Evolutionary conservation across 1,140 invertebrate species (phyloP).

Genomic region (Arctopsyche grandis): DNA sequence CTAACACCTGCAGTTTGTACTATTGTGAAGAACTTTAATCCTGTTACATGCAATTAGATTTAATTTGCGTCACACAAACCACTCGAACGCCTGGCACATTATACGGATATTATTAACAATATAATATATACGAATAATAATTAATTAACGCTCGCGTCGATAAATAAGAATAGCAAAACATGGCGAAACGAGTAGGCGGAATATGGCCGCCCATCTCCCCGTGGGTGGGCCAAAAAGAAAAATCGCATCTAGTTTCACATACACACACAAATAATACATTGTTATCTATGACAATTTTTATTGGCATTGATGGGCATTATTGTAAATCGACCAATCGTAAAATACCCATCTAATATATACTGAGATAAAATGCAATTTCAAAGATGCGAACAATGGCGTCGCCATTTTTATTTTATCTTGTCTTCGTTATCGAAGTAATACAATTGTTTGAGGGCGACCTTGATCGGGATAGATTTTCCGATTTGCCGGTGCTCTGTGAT

Average conservation of each 20-base stretch:
- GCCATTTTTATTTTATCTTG: too few relatives aligned
- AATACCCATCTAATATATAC: neutral
- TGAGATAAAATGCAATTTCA: neutral
- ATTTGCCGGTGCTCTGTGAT: neutral
- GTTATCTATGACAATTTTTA: neutral
- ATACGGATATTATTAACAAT: neutral
- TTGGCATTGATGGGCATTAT: neutral
- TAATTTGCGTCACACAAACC: too few relatives aligned
- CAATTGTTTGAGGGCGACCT: neutral
- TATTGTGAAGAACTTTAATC: too few relatives aligned
- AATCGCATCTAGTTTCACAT: neutral
- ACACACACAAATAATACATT: too few relatives aligned
- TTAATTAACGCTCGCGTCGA: neutral
- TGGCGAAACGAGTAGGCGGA: conserved; percentile 26
- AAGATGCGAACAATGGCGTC: too few relatives aligned
- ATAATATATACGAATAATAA: neutral
- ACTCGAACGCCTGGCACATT: too few relatives aligned
- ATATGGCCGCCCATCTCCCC: conserved; percentile 28
- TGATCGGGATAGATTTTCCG: neutral
- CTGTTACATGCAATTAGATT: too few relatives aligned
- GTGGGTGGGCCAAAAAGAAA: conserved; percentile 27
- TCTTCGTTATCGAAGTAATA: too few relatives aligned
- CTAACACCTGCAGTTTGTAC: too few relatives aligned
- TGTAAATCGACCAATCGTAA: neutral
- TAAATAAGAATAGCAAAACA: conserved; percentile 19